phyloP scores from a whole-genome alignment of 37 sponge, comb jelly and placozoan genomes.

The Sycon ciliatum region DNA sequence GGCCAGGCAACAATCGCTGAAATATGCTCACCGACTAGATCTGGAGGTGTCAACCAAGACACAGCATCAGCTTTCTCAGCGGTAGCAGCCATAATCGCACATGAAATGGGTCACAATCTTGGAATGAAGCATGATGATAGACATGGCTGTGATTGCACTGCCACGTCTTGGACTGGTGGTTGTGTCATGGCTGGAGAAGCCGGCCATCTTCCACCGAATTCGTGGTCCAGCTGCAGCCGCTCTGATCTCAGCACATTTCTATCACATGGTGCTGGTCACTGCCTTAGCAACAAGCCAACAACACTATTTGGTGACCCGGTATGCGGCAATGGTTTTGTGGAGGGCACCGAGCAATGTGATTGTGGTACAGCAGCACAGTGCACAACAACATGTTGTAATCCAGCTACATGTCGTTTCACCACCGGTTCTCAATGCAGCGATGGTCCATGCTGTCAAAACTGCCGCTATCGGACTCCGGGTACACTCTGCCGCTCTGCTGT shows the following conservation, averaged over 20 bases:
- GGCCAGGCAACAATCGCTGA: conserved; percentile 14
- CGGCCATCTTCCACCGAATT: neutral
- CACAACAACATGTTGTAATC: too few relatives aligned
- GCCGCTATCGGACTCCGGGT: too few relatives aligned
- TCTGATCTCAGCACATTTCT: too few relatives aligned
- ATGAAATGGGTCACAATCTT: conserved; percentile 41
- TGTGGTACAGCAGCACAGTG: too few relatives aligned
- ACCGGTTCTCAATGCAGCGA: too few relatives aligned
- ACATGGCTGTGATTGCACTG: conserved; percentile 10
- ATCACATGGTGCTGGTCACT: conserved; percentile 14
- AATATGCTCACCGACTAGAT: conserved; percentile 5
- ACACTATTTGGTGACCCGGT: too few relatives aligned
- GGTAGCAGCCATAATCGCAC: conserved; percentile 24
- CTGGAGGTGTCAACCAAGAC: conserved; percentile 32
- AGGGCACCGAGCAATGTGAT: too few relatives aligned
- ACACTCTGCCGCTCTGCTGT: too few relatives aligned
- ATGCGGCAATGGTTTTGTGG: too few relatives aligned
- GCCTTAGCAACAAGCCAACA: conserved; percentile 12
- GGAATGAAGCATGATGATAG: conserved; percentile 39
- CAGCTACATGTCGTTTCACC: too few relatives aligned
- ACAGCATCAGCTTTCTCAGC: conserved; percentile 1
- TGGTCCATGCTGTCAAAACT: too few relatives aligned
- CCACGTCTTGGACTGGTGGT: neutral
- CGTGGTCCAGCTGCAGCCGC: too few relatives aligned
- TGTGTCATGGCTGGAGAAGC: conserved; percentile 19